Evolutionary conservation across 2,113 vertebrate species (phyloP), one percentile per base, ranked within the genome.

Genomic region (Fulica atra): DNA sequence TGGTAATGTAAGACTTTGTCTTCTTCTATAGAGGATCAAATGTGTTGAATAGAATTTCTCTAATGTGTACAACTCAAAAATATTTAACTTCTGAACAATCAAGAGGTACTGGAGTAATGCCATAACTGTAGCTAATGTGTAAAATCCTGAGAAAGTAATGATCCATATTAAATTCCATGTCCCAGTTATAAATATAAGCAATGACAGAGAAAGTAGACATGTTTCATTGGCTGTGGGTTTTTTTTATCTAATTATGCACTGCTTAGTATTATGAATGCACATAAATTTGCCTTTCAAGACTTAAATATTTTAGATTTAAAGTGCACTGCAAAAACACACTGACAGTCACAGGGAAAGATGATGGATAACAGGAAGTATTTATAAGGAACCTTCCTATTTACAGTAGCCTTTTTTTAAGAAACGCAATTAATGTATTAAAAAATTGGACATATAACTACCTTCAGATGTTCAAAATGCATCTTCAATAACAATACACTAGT

Each of bases 131-230:
- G 68, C 23, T 94, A 95, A 92, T 87, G 5, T 78, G 59, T 26
- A 93, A 92, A 61, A 74, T 92, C 81, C 78, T 28, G 11, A 48
- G 81, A 92, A 97, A 95, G 26, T 95, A 97, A 94, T 94, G 70
- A 90, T 81, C 59, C 25, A 44, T 65, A 63, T 86, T 91, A 94
- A 95, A 92, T 95, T 94, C 42, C 36, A 64, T 31, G 71, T 66
- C 31, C 73, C 44, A 85, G 48, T 89, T 95, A 94, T 93, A 97
- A 94, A 93, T 97, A 97, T 68, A 28, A 89, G n/a, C 59, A 93
- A 81, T 20, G 35, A 91, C 69, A 91, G 10, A 71, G 65, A 78
- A 95, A 90, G 26, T 33, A 92, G 77, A 73, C 1, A 5, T 59
- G 18, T 73, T 97, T 95, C 95, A 96, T 90, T 48, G 16, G 73